A percentile compares a stretch with the other conserved stretches of the same genome.
phyloP scores from a whole-genome alignment of 2,113 vertebrate species.

The Hippopotamus amphibius region DNA sequence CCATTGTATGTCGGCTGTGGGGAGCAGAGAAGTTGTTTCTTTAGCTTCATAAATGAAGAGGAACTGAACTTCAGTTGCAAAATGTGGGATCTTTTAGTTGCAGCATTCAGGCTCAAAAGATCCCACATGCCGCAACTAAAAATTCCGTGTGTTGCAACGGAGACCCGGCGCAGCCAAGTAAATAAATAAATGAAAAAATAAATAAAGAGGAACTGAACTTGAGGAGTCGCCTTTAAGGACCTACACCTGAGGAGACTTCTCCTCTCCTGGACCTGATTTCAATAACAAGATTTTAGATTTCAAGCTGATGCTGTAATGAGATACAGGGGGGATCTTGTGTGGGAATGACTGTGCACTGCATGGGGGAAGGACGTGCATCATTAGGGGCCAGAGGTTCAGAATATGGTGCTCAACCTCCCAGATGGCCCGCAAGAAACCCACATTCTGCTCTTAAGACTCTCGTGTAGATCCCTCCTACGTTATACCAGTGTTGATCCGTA shows the following conservation, averaged over 20 bases:
- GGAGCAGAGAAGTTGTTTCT: not conserved
- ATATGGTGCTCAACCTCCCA: not conserved
- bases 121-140: no score
- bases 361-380: not conserved
- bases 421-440: not conserved
- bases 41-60: not conserved
- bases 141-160: no score
- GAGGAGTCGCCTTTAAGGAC: not conserved
- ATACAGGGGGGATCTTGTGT: not conserved
- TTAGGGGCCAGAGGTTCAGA: not conserved
- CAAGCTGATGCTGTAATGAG: not conserved
- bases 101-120: no score
- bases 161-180: no score
- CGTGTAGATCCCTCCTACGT: not conserved
- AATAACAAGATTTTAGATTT: not conserved
- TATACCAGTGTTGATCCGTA: not conserved
- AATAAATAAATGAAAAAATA: not conserved
- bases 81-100: no score
- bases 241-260: not conserved
- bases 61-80: not conserved
- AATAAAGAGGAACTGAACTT: not conserved
- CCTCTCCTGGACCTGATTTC: not conserved
- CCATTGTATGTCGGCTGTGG: not conserved
- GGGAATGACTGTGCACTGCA: not conserved
- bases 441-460: not conserved